A percentile compares a stretch with the other conserved stretches of the same genome.
Conservation (phyloP, 2,888 invertebrate species). For the Melinaea menophilus region DNA sequence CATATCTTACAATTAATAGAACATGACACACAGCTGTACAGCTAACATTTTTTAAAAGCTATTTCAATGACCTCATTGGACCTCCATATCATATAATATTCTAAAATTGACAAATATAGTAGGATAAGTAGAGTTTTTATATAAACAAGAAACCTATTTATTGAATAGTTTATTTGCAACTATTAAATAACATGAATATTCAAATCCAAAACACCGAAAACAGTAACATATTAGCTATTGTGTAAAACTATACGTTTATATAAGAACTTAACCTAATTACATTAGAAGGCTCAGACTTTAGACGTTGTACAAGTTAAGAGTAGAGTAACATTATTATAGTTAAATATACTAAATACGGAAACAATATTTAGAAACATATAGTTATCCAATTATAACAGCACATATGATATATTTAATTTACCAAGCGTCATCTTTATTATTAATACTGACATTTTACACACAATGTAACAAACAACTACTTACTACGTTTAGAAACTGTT, state of each 20-base stretch:
- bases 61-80: no score
- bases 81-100: no score
- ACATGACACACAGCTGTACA: no score
- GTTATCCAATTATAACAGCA: constrained; percentile 60
- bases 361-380: constrained; percentile 48
- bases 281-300: no score
- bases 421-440: constrained; percentile 32
- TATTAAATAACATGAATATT: constrained; percentile 46
- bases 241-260: constrained; percentile 27
- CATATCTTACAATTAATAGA: no score
- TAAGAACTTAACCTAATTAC: no score
- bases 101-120: no score
- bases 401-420: constrained; percentile 36
- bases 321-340: not conserved
- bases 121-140: not conserved
- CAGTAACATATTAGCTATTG: constrained; percentile 29
- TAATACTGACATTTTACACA: constrained; percentile 32
- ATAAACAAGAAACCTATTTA: constrained; percentile 12
- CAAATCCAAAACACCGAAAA: constrained; percentile 44
- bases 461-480: constrained; percentile 7
- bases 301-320: no score
- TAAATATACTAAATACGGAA: not conserved
- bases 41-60: no score
- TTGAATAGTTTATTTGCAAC: constrained; percentile 43
- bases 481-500: constrained; percentile 3